Evolutionary conservation across 1,140 invertebrate species (phyloP).

Genomic region (Pararge aegeria): DNA sequence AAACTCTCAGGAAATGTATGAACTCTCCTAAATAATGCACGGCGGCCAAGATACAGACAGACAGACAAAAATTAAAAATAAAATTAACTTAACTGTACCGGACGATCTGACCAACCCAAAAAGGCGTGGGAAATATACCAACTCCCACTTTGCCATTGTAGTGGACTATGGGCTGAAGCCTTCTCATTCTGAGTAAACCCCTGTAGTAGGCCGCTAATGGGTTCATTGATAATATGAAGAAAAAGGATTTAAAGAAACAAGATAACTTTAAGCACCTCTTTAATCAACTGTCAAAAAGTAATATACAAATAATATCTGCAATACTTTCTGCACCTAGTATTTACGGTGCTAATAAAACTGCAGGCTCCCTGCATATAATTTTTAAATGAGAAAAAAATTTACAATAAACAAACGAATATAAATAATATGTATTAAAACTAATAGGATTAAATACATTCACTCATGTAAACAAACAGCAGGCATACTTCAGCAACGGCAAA

Average conservation of each 20-base stretch:
- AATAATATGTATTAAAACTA: slow-evolving; percentile 64
- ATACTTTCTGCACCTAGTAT: slow-evolving; percentile 50
- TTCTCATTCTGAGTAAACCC: too few relatives aligned
- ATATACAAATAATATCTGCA: slow-evolving; percentile 66
- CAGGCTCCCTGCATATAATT: slow-evolving; percentile 43
- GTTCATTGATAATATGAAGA: too few relatives aligned
- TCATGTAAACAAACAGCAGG: slow-evolving; percentile 53
- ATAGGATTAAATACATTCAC: slow-evolving; percentile 76
- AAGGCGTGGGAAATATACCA: too few relatives aligned
- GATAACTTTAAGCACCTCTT: slow-evolving; percentile 71
- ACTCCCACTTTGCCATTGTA: too few relatives aligned
- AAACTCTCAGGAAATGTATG: too few relatives aligned
- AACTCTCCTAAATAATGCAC: too few relatives aligned
- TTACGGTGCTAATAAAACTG: slow-evolving; percentile 51
- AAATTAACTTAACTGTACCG: too few relatives aligned
- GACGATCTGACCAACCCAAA: too few relatives aligned
- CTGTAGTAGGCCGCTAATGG: too few relatives aligned
- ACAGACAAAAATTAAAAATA: too few relatives aligned
- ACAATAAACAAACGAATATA: slow-evolving; percentile 48
- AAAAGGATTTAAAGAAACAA: slow-evolving; percentile 13
- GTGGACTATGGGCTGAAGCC: too few relatives aligned
- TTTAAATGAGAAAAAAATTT: slow-evolving; percentile 45
- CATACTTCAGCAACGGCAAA: slow-evolving; percentile 32
- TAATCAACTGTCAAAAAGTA: slow-evolving; percentile 74
- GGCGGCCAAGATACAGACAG: too few relatives aligned